A percentile compares a stretch with the other conserved stretches of the same genome.
Evolutionary conservation across 2,797 vertebrate species (phyloP).

Genomic region (Paratrypauchen microcephalus): DNA sequence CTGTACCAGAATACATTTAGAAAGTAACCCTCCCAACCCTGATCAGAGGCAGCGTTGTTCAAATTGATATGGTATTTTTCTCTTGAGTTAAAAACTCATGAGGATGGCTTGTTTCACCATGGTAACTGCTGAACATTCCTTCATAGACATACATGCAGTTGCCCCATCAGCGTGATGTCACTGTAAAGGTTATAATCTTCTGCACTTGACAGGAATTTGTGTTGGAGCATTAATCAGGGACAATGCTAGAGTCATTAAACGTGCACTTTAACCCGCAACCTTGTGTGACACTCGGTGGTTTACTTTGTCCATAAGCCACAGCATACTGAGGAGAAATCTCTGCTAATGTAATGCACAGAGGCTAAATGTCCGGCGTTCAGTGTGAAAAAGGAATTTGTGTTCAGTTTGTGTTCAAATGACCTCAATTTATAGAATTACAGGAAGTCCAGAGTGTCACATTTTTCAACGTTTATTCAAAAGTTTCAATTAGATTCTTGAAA

Average conservation of each 20-base stretch:
- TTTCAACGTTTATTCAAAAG: not conserved
- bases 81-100: no score
- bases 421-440: not conserved
- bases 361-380: not conserved
- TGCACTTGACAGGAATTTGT: slow-evolving; percentile 22
- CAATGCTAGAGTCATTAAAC: slow-evolving; percentile 4
- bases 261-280: slow-evolving; percentile 5
- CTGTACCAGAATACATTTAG: no score
- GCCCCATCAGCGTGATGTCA: no score
- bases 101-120: no score
- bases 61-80: no score
- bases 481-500: not conserved
- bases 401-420: not conserved
- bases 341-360: not conserved
- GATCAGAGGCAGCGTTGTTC: no score
- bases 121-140: no score
- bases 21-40: no score
- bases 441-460: not conserved
- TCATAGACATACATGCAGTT: no score
- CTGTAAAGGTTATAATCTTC: slow-evolving; percentile 30
- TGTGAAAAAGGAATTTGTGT: not conserved
- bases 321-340: no score
- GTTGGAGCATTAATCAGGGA: slow-evolving; percentile 16
- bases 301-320: not conserved
- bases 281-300: not conserved